These are phyloP conservation scores for Lanistes nyassanus DNA, from an alignment of 1,140 invertebrate genomes.

Conservation along the genomic window DNA sequence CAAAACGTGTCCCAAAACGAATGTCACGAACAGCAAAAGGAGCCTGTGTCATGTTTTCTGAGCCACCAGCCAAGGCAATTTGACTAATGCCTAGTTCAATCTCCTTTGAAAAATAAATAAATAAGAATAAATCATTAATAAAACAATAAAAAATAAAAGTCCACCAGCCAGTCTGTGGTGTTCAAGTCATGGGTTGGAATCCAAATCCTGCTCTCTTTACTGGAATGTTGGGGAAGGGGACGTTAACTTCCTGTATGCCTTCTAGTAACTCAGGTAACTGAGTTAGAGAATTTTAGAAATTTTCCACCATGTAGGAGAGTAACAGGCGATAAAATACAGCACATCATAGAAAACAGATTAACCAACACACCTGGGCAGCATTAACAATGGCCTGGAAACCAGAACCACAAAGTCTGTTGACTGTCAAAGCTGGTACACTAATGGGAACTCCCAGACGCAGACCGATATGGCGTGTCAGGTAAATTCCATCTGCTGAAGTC, in stretches of 20 bases:
- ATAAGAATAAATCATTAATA: neutral
- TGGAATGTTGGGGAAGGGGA: neutral
- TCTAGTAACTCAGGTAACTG: too few species aligned
- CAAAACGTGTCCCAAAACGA: conserved; percentile 91
- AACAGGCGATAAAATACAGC: too few species aligned
- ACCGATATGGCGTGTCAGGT: conserved; percentile 86
- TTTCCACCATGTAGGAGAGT: too few species aligned
- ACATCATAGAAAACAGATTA: conserved; percentile 2
- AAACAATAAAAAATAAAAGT: neutral
- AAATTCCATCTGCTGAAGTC: conserved; percentile 86
- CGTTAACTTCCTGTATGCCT: neutral
- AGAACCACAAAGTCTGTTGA: conserved; percentile 90
- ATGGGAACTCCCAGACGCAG: conserved; percentile 86
- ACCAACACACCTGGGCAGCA: conserved; percentile 81
- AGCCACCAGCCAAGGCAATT: conserved; percentile 90
- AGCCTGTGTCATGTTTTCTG: conserved; percentile 92
- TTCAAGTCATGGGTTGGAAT: neutral
- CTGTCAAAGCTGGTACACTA: conserved; percentile 81
- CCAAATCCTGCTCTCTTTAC: neutral
- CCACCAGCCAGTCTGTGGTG: neutral
- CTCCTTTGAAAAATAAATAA: conserved; percentile 72
- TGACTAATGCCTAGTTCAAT: conserved; percentile 87
- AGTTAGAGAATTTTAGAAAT: too few species aligned
- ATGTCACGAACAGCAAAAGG: conserved; percentile 89
- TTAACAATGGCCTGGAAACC: conserved; percentile 95